Base-by-base conservation (phyloP, 2,888 invertebrate genomes). In the Erpobdella octoculata region DNA sequence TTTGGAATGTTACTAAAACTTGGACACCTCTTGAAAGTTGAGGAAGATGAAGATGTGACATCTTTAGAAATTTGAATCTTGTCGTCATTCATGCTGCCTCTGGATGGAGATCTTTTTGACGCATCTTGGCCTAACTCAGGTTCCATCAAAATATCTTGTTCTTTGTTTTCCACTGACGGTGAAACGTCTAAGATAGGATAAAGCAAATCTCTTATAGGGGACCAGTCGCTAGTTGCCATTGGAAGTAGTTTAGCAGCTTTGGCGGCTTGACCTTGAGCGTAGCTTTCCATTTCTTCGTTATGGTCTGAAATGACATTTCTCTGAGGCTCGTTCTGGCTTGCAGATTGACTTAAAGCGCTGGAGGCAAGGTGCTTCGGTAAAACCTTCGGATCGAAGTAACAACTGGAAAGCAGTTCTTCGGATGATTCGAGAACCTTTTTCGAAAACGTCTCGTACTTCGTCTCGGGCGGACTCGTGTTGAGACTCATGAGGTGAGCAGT, bases 131-230 rank as follows among this genome's bases (percentile, higher is more conserved):
- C 62, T 21, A 4, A 25, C 28, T 9, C 33, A 8, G 79, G 78
- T 4, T 79, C 79, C 37, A 80, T 73, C 81, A 81, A 80, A 72
- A 80, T 80, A 36, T 77, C 79, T 71, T 81, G 80, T 70, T 83
- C 84, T 0, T 82, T 83, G 41, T 81, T 82, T 73, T 83, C 83
- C n/a, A 84, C 76, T 0, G 83, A 83, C 0, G 84, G 84, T 0
- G 84, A 83, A 4, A 84, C 84, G 75, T 84, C 84, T 48, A 83
- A 70, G 58, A 84, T 84, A 0, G 84, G 84, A 4, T 84, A 84
- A 15, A 48, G 31, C 3, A 84, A 77, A 71, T 84, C 84, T 59
- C 81, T 81, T 6, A 83, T 81, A 4, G 84, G 84, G 0, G 84
- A 84, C 84, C 84, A 84, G 75, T 82, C 81, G 15, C 78, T 78